These are phyloP conservation scores for Heliothis subflexa DNA, from an alignment of 1,140 invertebrate species.

Conservation along the genomic window DNA sequence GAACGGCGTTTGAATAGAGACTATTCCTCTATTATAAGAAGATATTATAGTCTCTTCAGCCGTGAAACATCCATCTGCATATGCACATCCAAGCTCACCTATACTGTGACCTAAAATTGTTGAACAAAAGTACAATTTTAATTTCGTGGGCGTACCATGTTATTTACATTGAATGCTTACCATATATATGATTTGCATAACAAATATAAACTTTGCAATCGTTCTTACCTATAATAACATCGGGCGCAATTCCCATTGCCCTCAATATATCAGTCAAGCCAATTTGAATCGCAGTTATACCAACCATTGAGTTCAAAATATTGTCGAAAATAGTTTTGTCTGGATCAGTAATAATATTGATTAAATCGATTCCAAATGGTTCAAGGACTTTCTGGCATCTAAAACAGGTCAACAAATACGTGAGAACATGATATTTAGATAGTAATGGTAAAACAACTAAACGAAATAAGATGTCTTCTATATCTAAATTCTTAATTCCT, in stretches of 20 bases:
- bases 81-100: not conserved
- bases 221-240: conserved; percentile 35
- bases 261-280: conserved; percentile 91
- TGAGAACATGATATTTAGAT: too few species aligned
- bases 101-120: conserved; percentile 15
- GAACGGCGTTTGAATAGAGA: not conserved
- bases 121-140: not conserved
- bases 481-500: not conserved
- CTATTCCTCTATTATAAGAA: not conserved
- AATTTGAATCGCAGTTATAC: conserved; percentile 92
- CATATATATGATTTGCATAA: too few species aligned
- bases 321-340: conserved; percentile 89
- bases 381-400: conserved; percentile 87
- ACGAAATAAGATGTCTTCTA: not conserved
- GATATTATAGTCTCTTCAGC: not conserved
- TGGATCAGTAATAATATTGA: conserved; percentile 89
- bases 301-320: conserved; percentile 91
- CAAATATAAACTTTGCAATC: not conserved
- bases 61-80: not conserved
- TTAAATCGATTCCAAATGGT: conserved; percentile 89
- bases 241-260: conserved; percentile 88
- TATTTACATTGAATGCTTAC: too few species aligned
- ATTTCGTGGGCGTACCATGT: too few species aligned
- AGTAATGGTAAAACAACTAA: conserved; percentile 74
- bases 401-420: not conserved